Evolutionary conservation across 1,140 invertebrate species (phyloP), one percentile per base, ranked within the genome.

Genomic region (Drosophila repleta): DNA sequence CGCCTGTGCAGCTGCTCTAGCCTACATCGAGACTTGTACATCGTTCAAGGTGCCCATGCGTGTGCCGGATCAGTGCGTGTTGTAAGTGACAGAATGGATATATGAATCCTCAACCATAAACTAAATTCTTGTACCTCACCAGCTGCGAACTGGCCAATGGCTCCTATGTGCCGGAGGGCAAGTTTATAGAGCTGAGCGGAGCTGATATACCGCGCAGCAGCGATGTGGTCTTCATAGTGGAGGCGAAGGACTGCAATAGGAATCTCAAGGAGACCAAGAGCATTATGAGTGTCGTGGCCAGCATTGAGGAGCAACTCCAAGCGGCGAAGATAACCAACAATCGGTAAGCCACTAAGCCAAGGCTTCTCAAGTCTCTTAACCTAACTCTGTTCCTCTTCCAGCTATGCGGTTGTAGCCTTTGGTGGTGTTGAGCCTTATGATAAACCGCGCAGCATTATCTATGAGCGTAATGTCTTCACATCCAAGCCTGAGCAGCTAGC

Each of bases 141-240:
- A 94, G 94, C 77, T 96, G 95, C 73, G 92, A 93, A 24, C 92
- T 95, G 57, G 82, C 93, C 0, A 94, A 95, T 92, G 95, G 94
- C n/a, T 93, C 93, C 0, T 91, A 93, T 41, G 93, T 97, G 8
- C 93, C 94, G 4, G 96, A 97, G 92, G 96, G 96, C 2, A 94
- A 95, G 10, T 95, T 96, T 76, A 91, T 94, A 8, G 92, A 93
- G 45, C 81, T 96, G 3, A 91, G 92, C 37, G 92, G 88, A 2
- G 79, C 92, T 1, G 77, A 92, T 20, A 91, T 95, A 3, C 94
- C 95, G 0, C 93, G 92, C 37, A 95, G 96, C 1, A 94, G 95
- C 11, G 97, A 99, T 90, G 92, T 98, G 0, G 96, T 98, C 26
- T 97, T 98, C 85, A 95, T 98, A 45, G 93, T 98, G 0, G 97